A percentile compares a stretch with the other conserved stretches of the same genome.
phyloP scores from a whole-genome alignment of 2,888 invertebrate genomes.

The Pterobdella sp. region DNA sequence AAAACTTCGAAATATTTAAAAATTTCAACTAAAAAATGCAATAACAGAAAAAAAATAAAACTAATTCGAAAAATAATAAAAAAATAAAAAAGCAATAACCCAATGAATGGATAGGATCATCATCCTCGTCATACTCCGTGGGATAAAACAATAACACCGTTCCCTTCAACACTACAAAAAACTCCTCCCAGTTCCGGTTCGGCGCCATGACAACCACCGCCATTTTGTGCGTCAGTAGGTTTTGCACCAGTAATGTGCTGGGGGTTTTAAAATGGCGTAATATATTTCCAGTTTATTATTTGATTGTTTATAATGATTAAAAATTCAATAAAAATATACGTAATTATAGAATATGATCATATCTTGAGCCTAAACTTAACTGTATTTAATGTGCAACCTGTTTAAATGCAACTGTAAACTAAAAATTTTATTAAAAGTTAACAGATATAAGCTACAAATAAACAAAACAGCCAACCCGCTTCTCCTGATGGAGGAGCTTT shows the following conservation, averaged over 20 bases:
- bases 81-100: too few species aligned
- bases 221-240: slow-evolving; percentile 91
- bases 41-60: too few species aligned
- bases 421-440: slow-evolving; percentile 4
- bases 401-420: neutral
- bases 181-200: slow-evolving; percentile 93
- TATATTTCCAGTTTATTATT: too few species aligned
- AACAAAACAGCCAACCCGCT: slow-evolving; percentile 70
- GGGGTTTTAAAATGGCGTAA: too few species aligned
- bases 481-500: slow-evolving; percentile 91
- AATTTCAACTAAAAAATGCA: too few species aligned
- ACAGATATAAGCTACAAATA: too few species aligned
- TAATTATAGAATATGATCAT: neutral
- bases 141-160: slow-evolving; percentile 84
- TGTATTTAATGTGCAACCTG: neutral
- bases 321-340: neutral
- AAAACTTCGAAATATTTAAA: too few species aligned
- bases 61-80: too few species aligned
- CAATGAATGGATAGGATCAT: neutral
- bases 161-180: slow-evolving; percentile 96
- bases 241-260: slow-evolving; percentile 93
- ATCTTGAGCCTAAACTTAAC: neutral
- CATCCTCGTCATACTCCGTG: slow-evolving; percentile 43
- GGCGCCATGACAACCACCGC: slow-evolving; percentile 91
- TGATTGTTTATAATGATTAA: too few species aligned